Percentiles rank a stretch among this genome's conserved stretches.
phyloP scores from a whole-genome alignment of 2,113 vertebrate species.

The Varanus komodoensis region DNA sequence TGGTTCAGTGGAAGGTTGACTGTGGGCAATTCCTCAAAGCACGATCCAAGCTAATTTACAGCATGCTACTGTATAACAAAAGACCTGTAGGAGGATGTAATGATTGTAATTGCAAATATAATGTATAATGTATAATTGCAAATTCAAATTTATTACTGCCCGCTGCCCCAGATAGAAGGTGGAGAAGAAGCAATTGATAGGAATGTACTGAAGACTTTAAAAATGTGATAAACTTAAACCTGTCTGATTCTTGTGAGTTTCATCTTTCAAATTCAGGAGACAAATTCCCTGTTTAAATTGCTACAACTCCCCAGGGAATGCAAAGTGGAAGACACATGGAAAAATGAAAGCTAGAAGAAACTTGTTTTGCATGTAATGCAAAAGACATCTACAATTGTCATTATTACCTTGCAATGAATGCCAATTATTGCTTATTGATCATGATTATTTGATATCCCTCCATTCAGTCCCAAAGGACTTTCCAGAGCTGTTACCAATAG shows the following conservation, averaged over 20 bases:
- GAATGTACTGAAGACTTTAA: neutral
- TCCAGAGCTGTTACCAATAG: neutral
- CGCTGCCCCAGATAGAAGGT: neutral
- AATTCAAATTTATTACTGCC: too few species aligned
- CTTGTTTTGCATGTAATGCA: too few species aligned
- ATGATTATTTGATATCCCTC: neutral
- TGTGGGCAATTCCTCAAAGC: too few species aligned
- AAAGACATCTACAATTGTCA: neutral
- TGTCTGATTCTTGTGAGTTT: neutral
- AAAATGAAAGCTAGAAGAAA: neutral
- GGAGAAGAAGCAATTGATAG: neutral
- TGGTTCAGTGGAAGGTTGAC: too few species aligned
- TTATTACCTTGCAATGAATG: neutral
- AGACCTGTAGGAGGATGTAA: too few species aligned
- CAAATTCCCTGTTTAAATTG: neutral
- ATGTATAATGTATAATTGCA: too few species aligned
- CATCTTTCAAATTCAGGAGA: neutral
- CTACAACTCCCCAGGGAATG: neutral
- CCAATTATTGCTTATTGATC: neutral
- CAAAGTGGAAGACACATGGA: neutral
- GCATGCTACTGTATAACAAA: neutral
- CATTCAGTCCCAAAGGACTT: neutral
- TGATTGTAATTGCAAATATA: neutral
- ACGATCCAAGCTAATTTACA: too few species aligned
- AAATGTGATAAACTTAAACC: neutral